phyloP scores from a whole-genome alignment of 2,113 vertebrate genomes.

The Ursus arctos region DNA sequence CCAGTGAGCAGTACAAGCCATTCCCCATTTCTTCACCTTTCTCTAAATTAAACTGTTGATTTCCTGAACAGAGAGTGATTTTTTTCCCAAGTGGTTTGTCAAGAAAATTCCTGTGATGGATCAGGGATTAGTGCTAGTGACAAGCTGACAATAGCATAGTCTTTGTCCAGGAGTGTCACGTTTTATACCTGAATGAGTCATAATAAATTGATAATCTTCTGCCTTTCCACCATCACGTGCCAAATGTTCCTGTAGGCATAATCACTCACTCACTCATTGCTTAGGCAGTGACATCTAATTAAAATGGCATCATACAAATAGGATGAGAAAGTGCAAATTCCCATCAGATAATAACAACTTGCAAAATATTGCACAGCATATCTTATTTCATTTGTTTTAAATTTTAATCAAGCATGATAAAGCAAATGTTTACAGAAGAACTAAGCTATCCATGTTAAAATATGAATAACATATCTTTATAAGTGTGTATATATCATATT shows the following conservation, averaged over 20 bases:
- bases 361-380: conserved; percentile 71
- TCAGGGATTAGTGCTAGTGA: conserved; percentile 80
- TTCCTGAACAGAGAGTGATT: background rate
- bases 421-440: conserved; percentile 56
- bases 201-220: conserved; percentile 82
- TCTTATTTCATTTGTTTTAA: conserved; percentile 65
- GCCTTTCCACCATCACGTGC: conserved; percentile 64
- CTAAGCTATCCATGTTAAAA: conserved; percentile 26
- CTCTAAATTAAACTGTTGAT: background rate
- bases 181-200: conserved; percentile 79
- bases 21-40: background rate
- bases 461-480: background rate
- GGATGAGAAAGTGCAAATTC: conserved; percentile 77
- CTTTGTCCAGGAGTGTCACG: conserved; percentile 77
- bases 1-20: background rate
- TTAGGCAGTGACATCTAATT: conserved; percentile 86
- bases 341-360: conserved; percentile 74
- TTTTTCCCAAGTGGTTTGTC: conserved; percentile 57
- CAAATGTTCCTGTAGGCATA: conserved; percentile 79
- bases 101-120: conserved; percentile 75
- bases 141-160: conserved; percentile 75
- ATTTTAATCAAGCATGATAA: conserved; percentile 62
- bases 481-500: background rate
- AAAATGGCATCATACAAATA: conserved; percentile 85
- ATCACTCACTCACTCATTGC: conserved; percentile 78